Base-by-base conservation (phyloP, 2,113 vertebrate species). In the Cygnus atratus region DNA sequence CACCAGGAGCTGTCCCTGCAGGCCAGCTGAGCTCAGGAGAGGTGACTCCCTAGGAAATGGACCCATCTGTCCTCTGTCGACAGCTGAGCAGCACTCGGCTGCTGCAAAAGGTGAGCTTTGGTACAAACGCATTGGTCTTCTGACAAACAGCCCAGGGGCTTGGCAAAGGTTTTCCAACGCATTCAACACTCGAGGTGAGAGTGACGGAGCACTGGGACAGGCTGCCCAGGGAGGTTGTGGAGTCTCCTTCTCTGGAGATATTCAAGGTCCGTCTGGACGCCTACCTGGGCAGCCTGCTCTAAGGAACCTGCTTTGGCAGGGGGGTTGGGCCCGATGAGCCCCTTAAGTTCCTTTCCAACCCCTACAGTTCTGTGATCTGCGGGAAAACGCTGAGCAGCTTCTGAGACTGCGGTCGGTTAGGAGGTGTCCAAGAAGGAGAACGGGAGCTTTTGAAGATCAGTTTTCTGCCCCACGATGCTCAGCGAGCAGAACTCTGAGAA, bases 11-110 rank as follows among this genome's bases (percentile, higher is more conserved):
- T 48, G 46, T 22, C 46, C 46, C 46, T 48, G 46, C 10, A 20
- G 11, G 9, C 24, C 50, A 50, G 50, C 50, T 11, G 6, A 39
- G 61, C 24, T 39, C 10, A 35, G 26, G 61, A 87, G 79, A 71
- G 83, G 24, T 66, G 88, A n/a, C 62, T 90, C 66, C 55, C 17
- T 39, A 80, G 59, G 75, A 93, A 71, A 59, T 83, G 93, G 67
- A 46, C 44, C 79, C 4, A 0, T 62, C 75, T 72, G 29, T 58
- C 37, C 20, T 16, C 43, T 81, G 54, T 67, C 2, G 2, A 31
- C 6, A 13, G 57, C 46, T 74, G 70, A 87, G 67, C 86, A 79
- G 63, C 59, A 54, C 88, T 83, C 76, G 80, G 63, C 93, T 93
- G 44, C 59, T 35, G 24, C 80, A 52, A 57, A 72, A 29, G 70